A percentile compares a stretch with the other conserved stretches of the same genome.
phyloP scores from a whole-genome alignment of 2,888 invertebrate genomes.

The Carabus problematicus region DNA sequence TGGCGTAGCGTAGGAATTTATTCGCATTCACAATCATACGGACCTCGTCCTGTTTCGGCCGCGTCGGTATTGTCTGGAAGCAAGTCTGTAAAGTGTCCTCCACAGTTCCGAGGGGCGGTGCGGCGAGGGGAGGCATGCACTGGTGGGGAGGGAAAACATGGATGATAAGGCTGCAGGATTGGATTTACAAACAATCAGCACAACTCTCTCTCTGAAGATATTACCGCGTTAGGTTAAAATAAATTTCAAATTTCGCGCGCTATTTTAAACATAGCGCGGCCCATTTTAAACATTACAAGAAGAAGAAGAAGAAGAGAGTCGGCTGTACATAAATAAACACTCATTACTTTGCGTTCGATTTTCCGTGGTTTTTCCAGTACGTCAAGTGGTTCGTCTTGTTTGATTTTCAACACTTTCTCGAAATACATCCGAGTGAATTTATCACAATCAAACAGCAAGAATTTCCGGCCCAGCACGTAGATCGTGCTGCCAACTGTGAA shows the following conservation, averaged over 20 bases:
- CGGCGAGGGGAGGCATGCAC: slow-evolving; percentile 71
- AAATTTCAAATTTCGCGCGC: too few relatives aligned
- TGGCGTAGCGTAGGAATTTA: slow-evolving; percentile 72
- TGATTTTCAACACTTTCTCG: slow-evolving; percentile 58
- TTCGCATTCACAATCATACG: slow-evolving; percentile 77
- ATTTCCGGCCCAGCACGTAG: slow-evolving; percentile 72
- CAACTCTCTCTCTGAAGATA: too few relatives aligned
- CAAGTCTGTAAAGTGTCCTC: slow-evolving; percentile 82
- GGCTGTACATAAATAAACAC: not conserved
- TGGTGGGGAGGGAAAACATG: slow-evolving; percentile 45
- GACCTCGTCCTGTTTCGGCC: slow-evolving; percentile 77
- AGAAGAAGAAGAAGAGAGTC: not conserved
- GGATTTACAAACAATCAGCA: slow-evolving; percentile 8
- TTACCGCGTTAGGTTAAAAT: too few relatives aligned
- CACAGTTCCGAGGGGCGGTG: slow-evolving; percentile 72
- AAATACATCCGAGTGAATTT: slow-evolving; percentile 79
- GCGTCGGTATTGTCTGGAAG: slow-evolving; percentile 72
- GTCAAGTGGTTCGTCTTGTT: slow-evolving; percentile 57
- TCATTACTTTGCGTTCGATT: not conserved
- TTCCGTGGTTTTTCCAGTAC: slow-evolving; percentile 48
- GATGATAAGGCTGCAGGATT: slow-evolving; percentile 2
- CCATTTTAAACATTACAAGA: too few relatives aligned
- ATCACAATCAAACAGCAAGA: slow-evolving; percentile 82
- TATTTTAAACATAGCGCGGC: too few relatives aligned
- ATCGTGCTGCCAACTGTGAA: slow-evolving; percentile 77